Evolutionary conservation across 53 echinoderm and acorn worm genomes (phyloP), one percentile per base, ranked within the genome.

Genomic region (Stichopus horrens): DNA sequence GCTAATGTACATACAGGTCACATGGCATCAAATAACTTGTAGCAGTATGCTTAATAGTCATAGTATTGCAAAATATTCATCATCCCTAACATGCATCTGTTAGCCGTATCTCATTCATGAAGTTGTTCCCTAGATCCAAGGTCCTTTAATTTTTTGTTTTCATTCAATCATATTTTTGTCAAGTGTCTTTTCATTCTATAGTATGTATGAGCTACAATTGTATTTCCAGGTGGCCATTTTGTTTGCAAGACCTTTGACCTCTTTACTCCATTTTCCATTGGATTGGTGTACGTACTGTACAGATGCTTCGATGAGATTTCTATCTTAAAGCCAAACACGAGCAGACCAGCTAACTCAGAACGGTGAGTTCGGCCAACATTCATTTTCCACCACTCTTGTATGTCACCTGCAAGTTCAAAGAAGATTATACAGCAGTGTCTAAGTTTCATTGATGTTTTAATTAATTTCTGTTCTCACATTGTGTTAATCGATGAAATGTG

Each of bases 241-340:
- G 97, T 97, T 9, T 97, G 97, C 89, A 97, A 97, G 92, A 95
- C 95, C 85, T 97, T 97, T 95, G 97, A 97, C 89, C 97, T 97
- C 55, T 97, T 97, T 90, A 97, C 97, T 0, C 97, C 97, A 79
- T 97, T 97, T 92, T 94, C 94, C 74, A 75, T 95, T 58, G 97
- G 95, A 68, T 85, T 97, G 54, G 92, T 97, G 77, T 97, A 94
- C 58, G 73, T 97, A 54, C 74, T 95, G 75, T 97, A 97, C 88
- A 89, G 93, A 79, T 90, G 91, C 8, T 97, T 97, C 91, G 92
- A 97, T 55, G 80, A 94, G 37, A 92, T 97, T 21, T 86, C 88
- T 54, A 83, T 97, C 73, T 92, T 97, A 86, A 97, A 97, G 73
- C 93, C 93, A 9, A 94, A 96, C 89, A 97, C 97, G 4, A 97